A percentile compares a stretch with the other conserved stretches of the same genome.
These are phyloP conservation scores for Trachythela sp. DNA, from an alignment of 64 coral and sea anemone genomes.

Conservation along the genomic window DNA sequence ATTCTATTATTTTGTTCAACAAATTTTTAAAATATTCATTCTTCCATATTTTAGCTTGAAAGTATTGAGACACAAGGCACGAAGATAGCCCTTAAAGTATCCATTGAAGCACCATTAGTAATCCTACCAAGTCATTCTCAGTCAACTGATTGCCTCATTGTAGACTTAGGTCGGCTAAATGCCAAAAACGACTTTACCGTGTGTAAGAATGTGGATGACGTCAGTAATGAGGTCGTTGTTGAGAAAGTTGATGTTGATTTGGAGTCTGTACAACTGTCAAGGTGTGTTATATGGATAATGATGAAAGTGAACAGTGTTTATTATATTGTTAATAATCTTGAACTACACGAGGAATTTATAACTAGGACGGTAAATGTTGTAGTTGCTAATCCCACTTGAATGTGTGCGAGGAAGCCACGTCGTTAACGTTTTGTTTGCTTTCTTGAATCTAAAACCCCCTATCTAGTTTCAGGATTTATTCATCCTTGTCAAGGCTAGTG, in stretches of 20 bases:
- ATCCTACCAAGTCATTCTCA: constrained; percentile 77
- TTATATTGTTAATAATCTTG: background rate
- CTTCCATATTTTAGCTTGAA: constrained; percentile 48
- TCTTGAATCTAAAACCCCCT: too few species aligned
- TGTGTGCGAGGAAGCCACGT: too few species aligned
- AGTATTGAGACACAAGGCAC: constrained; percentile 72
- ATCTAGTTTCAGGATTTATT: too few species aligned
- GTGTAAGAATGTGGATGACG: constrained; percentile 38
- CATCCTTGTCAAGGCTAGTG: too few species aligned
- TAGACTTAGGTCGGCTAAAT: constrained; percentile 77
- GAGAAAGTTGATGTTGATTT: constrained; percentile 76
- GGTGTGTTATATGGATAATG: constrained; percentile 45
- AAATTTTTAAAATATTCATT: background rate
- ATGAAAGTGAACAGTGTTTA: background rate
- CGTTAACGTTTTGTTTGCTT: too few species aligned
- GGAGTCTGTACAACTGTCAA: constrained; percentile 86
- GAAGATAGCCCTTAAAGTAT: constrained; percentile 59
- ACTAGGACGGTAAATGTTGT: too few species aligned
- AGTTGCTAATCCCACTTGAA: too few species aligned
- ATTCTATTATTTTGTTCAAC: too few species aligned
- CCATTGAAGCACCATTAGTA: constrained; percentile 70
- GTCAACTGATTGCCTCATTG: constrained; percentile 74
- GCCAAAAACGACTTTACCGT: constrained; percentile 69
- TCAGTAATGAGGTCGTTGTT: constrained; percentile 44
- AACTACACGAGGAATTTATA: background rate